phyloP scores from a whole-genome alignment of 2,888 invertebrate species.

The Psococerastis gibbosa region DNA sequence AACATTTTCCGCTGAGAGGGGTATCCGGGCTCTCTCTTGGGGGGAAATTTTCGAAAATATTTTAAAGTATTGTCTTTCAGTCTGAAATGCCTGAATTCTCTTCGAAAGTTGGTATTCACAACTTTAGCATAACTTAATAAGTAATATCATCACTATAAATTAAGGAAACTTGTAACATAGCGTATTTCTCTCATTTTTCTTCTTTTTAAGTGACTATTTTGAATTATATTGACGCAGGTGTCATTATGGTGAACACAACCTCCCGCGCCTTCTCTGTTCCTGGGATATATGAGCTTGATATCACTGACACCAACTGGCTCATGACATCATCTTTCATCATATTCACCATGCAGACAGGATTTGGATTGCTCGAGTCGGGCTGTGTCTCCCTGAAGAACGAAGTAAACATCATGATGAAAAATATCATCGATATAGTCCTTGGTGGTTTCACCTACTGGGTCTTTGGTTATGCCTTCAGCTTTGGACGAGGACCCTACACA shows the following conservation, averaged over 20 bases:
- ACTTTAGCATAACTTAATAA: too few relatives aligned
- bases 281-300: constrained; percentile 38
- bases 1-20: too few relatives aligned
- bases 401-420: constrained; percentile 96
- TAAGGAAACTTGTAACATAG: too few relatives aligned
- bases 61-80: too few relatives aligned
- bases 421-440: constrained; percentile 78
- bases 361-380: constrained; percentile 85
- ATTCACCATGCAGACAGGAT: constrained; percentile 89
- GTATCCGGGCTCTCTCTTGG: too few relatives aligned
- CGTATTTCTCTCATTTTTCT: too few relatives aligned
- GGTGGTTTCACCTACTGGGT: constrained; percentile 90
- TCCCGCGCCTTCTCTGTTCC: constrained; percentile 9
- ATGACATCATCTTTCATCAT: constrained; percentile 76
- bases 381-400: constrained; percentile 86
- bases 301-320: constrained; percentile 78
- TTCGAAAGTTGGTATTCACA: too few relatives aligned
- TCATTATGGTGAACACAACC: not conserved
- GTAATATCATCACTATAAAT: too few relatives aligned
- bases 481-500: constrained; percentile 49
- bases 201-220: too few relatives aligned
- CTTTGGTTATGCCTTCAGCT: constrained; percentile 83
- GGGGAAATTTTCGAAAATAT: too few relatives aligned
- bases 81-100: too few relatives aligned
- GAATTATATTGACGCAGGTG: too few relatives aligned